Evolutionary conservation across 2,797 vertebrate genomes (phyloP).

Genomic region (Semaprochilodus insignis): DNA sequence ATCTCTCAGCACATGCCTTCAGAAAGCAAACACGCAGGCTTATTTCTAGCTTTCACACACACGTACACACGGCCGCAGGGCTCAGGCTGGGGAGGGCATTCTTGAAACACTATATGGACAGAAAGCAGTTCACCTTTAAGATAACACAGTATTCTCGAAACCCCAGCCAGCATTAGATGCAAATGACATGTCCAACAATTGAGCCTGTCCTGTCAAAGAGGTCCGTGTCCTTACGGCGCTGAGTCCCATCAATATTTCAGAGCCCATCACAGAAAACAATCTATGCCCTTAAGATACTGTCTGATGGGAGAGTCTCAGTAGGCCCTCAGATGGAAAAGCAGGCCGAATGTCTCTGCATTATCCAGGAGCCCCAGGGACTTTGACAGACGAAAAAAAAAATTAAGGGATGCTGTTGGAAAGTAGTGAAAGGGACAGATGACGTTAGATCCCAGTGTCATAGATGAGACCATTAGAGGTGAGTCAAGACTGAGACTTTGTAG

Average conservation of each 20-base stretch:
- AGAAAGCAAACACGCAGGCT: conserved; percentile 67
- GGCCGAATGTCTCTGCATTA: conserved; percentile 18
- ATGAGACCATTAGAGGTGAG: too few relatives aligned
- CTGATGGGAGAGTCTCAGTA: conserved; percentile 31
- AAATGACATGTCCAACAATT: conserved; percentile 76
- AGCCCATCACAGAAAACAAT: conserved; percentile 49
- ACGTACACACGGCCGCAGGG: conserved; percentile 66
- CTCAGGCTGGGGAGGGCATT: conserved; percentile 65
- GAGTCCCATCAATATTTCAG: conserved; percentile 40
- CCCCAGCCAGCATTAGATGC: conserved; percentile 65
- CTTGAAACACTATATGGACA: conserved; percentile 82
- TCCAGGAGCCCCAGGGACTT: conserved; percentile 35
- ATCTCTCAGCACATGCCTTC: conserved; percentile 69
- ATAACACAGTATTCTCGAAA: conserved; percentile 76
- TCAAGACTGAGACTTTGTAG: too few relatives aligned
- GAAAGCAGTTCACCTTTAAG: conserved; percentile 79
- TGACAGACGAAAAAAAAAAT: neutral
- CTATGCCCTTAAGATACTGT: conserved; percentile 47
- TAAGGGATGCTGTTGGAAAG: neutral
- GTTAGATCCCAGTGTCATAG: neutral
- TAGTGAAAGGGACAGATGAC: neutral
- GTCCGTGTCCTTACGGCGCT: conserved; percentile 17
- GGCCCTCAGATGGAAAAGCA: conserved; percentile 19
- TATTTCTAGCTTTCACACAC: conserved; percentile 74
- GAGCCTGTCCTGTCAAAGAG: conserved; percentile 54